Conservation (phyloP, 2,113 vertebrate species). For the Malurus elegans region DNA sequence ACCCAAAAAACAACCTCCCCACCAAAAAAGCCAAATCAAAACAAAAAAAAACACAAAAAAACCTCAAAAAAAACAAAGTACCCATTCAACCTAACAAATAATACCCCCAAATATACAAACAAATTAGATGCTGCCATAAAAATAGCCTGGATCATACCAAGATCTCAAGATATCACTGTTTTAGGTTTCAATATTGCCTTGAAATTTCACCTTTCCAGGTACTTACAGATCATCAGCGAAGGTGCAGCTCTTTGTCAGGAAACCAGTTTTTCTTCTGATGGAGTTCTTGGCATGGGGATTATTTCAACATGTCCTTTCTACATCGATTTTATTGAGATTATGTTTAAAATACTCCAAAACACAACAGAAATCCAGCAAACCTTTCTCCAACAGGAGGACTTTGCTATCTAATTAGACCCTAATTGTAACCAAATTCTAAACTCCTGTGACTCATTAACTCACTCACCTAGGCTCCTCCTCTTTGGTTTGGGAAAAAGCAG, state of each 20-base stretch:
- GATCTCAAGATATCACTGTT: neutral
- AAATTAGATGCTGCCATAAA: neutral
- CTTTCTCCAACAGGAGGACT: neutral
- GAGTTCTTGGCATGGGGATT: rapidly evolving
- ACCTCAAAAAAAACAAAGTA: neutral
- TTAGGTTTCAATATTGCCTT: neutral
- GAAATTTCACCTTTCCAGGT: neutral
- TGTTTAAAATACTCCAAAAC: neutral
- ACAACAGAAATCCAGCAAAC: rapidly evolving
- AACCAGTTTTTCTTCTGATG: neutral
- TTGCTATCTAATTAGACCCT: neutral
- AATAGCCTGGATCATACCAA: neutral
- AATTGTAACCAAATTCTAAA: neutral
- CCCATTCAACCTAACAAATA: neutral
- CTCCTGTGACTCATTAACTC: neutral
- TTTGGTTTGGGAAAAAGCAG: neutral
- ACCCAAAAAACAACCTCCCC: too few species aligned
- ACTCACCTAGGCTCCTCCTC: neutral
- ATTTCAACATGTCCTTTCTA: neutral
- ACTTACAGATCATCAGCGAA: neutral
- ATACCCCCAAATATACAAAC: rapidly evolving
- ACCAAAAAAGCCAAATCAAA: too few species aligned
- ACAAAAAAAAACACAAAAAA: neutral
- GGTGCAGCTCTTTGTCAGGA: neutral
- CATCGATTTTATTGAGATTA: neutral